phyloP scores from a whole-genome alignment of 2,113 vertebrate genomes.

The Microtus montanus region DNA sequence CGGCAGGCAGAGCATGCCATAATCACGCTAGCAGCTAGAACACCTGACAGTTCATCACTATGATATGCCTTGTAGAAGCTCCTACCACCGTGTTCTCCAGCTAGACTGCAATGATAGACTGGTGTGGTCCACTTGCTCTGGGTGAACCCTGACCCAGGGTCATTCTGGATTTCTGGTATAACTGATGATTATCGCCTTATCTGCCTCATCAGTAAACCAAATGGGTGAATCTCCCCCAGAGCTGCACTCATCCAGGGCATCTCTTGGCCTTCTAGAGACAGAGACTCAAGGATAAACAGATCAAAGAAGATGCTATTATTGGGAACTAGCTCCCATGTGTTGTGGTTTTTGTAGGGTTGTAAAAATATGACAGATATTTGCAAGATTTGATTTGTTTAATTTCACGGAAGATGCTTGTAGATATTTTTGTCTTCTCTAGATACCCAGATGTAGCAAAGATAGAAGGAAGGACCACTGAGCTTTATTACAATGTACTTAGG shows the following conservation, averaged over 20 bases:
- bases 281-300: rapidly evolving
- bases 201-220: rapidly evolving
- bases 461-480: not conserved
- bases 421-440: not conserved
- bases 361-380: rapidly evolving
- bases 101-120: not conserved
- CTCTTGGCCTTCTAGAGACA: rapidly evolving
- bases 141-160: rapidly evolving
- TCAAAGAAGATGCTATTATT: rapidly evolving
- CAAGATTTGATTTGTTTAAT: rapidly evolving
- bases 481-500: not conserved
- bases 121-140: not conserved
- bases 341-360: rapidly evolving
- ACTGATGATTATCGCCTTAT: no score
- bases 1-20: rapidly evolving
- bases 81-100: rapidly evolving
- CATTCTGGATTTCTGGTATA: rapidly evolving
- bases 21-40: rapidly evolving
- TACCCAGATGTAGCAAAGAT: not conserved
- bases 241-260: rapidly evolving
- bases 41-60: rapidly evolving
- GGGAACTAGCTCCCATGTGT: rapidly evolving
- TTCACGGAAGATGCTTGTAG: not conserved
- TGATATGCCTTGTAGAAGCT: rapidly evolving
- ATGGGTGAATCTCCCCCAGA: rapidly evolving